These are phyloP conservation scores for Clostera curtula DNA, from an alignment of 2,888 invertebrate species.

Conservation along the genomic window DNA sequence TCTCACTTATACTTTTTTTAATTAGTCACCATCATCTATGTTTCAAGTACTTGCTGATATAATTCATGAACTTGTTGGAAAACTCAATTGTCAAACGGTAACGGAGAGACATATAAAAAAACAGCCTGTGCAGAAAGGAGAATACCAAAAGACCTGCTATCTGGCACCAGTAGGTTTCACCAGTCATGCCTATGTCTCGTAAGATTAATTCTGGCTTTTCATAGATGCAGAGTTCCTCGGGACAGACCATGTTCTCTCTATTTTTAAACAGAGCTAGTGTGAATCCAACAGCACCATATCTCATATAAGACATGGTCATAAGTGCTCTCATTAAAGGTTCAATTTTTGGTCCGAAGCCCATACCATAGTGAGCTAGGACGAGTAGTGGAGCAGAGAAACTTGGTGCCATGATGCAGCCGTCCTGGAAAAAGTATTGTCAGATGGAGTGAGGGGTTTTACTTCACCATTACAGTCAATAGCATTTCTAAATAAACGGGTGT, in stretches of 20 bases:
- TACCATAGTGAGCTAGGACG: conserved; percentile 75
- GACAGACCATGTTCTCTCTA: conserved; percentile 76
- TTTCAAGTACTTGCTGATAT: conserved; percentile 69
- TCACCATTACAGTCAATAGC: no score
- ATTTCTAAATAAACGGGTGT: no score
- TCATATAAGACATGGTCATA: conserved; percentile 77
- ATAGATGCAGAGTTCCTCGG: conserved; percentile 68
- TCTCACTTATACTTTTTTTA: not conserved
- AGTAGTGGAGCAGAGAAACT: conserved; percentile 71
- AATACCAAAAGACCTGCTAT: conserved; percentile 73
- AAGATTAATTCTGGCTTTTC: conserved; percentile 77
- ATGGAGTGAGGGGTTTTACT: not conserved
- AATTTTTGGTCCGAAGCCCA: conserved; percentile 75
- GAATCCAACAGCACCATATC: conserved; percentile 80
- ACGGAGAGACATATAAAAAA: conserved; percentile 73
- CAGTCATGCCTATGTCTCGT: conserved; percentile 77
- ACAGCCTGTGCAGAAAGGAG: conserved; percentile 66
- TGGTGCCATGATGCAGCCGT: conserved; percentile 76
- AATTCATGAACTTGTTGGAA: conserved; percentile 69
- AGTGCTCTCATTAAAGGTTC: conserved; percentile 69
- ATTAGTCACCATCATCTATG: conserved; percentile 64
- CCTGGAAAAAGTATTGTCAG: conserved; percentile 52
- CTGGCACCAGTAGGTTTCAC: conserved; percentile 67
- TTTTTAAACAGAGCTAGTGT: conserved; percentile 75
- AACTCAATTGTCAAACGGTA: conserved; percentile 73